phyloP scores from a whole-genome alignment of 2,797 vertebrate genomes.

The Aulostomus chinensis region DNA sequence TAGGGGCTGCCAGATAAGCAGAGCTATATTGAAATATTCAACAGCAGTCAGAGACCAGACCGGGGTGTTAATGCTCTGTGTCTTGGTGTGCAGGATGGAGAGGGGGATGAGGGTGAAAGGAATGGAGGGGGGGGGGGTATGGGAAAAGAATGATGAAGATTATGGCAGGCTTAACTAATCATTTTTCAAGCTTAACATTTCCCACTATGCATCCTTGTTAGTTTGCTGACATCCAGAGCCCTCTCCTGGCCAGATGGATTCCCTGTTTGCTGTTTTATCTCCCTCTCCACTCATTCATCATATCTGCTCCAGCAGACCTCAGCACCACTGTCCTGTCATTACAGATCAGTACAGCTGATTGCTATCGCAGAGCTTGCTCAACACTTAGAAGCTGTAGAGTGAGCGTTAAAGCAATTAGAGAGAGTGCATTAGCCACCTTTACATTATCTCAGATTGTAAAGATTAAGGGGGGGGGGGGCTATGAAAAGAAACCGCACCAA shows the following conservation, averaged over 20 bases:
- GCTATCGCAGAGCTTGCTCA: slow-evolving; percentile 44
- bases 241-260: slow-evolving; percentile 76
- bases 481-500: background rate
- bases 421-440: slow-evolving; percentile 17
- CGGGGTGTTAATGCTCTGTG: slow-evolving; percentile 72
- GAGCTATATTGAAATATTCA: slow-evolving; percentile 83
- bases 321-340: slow-evolving; percentile 42
- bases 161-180: slow-evolving; percentile 35
- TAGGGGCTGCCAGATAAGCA: slow-evolving; percentile 76
- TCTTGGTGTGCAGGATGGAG: slow-evolving; percentile 42
- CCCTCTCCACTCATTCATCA: slow-evolving; percentile 42
- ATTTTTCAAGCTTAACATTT: slow-evolving; percentile 36
- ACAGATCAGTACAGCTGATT: slow-evolving; percentile 64
- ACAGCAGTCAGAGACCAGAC: slow-evolving; percentile 68
- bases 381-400: slow-evolving; percentile 27
- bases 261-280: slow-evolving; percentile 40
- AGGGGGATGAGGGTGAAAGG: slow-evolving; percentile 1
- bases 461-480: slow-evolving; percentile 5
- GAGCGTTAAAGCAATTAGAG: slow-evolving; percentile 33
- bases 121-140: background rate
- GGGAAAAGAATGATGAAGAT: slow-evolving; percentile 25
- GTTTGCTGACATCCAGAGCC: slow-evolving; percentile 80
- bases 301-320: slow-evolving; percentile 26
- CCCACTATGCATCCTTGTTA: slow-evolving; percentile 24
- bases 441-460: slow-evolving; percentile 11